Evolutionary conservation across 2,888 invertebrate genomes (phyloP).

Genomic region (Tachina fera): DNA sequence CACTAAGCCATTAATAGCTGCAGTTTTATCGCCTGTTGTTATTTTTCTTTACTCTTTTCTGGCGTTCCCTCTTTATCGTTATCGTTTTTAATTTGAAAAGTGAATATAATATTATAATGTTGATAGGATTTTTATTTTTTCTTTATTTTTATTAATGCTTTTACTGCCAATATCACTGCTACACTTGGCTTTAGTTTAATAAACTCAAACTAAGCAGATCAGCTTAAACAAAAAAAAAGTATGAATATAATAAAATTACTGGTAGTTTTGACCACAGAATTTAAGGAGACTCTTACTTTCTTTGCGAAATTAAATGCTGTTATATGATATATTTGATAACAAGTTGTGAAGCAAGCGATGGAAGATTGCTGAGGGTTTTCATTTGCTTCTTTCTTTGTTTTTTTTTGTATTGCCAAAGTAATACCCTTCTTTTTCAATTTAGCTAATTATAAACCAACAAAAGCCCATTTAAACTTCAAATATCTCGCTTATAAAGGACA

Average conservation of each 20-base stretch:
- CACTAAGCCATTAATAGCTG: slow-evolving; percentile 37
- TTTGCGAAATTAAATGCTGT: not conserved
- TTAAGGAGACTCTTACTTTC: slow-evolving; percentile 44
- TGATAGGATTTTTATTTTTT: not conserved
- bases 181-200: slow-evolving; percentile 33
- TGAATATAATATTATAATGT: slow-evolving; percentile 29
- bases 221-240: slow-evolving; percentile 1
- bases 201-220: slow-evolving; percentile 30
- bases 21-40: slow-evolving; percentile 12
- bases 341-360: not conserved
- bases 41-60: not conserved
- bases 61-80: slow-evolving; percentile 1
- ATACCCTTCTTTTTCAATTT: slow-evolving; percentile 69
- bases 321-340: not conserved
- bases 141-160: slow-evolving; percentile 29
- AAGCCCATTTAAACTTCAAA: slow-evolving; percentile 63
- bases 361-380: not conserved
- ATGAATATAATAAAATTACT: slow-evolving; percentile 54
- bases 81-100: slow-evolving; percentile 28
- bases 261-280: slow-evolving; percentile 65
- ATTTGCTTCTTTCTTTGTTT: not conserved
- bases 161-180: slow-evolving; percentile 11
- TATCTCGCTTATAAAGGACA: not conserved
- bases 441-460: slow-evolving; percentile 56
- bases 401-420: slow-evolving; percentile 14